Conservation (phyloP, 2,113 vertebrate genomes). For the Elephantulus edwardii region DNA sequence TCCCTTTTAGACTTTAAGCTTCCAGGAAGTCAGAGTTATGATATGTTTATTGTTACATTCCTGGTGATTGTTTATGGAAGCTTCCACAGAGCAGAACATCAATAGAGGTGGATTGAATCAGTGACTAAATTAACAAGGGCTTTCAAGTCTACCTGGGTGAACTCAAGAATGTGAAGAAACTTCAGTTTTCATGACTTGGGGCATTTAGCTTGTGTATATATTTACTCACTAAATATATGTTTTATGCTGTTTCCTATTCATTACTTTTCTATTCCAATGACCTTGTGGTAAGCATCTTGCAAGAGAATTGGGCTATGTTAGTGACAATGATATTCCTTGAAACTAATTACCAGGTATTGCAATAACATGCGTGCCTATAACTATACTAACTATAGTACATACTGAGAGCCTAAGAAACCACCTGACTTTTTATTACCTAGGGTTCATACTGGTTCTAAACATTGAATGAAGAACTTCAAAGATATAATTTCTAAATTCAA, state of each 20-base stretch:
- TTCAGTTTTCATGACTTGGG: not conserved
- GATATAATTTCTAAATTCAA: not conserved
- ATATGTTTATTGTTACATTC: not conserved
- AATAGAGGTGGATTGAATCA: not conserved
- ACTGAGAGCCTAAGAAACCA: not conserved
- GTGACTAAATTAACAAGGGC: not conserved
- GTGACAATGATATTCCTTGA: not conserved
- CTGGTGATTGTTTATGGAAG: not conserved
- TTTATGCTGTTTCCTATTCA: not conserved
- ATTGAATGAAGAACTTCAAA: not conserved
- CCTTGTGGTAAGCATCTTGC: not conserved
- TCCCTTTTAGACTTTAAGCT: too few species aligned
- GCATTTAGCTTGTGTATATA: not conserved
- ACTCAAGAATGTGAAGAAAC: not conserved
- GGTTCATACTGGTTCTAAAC: not conserved
- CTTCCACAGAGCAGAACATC: not conserved
- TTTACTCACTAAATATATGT: not conserved
- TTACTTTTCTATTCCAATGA: not conserved
- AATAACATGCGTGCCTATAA: not conserved
- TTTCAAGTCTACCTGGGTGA: not conserved
- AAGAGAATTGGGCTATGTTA: not conserved
- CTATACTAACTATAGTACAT: not conserved
- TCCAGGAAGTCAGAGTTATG: not conserved
- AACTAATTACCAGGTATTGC: not conserved
- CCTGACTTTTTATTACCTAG: not conserved